These are phyloP conservation scores for Bufo bufo DNA, from an alignment of 2,113 vertebrate genomes.

Conservation along the genomic window DNA sequence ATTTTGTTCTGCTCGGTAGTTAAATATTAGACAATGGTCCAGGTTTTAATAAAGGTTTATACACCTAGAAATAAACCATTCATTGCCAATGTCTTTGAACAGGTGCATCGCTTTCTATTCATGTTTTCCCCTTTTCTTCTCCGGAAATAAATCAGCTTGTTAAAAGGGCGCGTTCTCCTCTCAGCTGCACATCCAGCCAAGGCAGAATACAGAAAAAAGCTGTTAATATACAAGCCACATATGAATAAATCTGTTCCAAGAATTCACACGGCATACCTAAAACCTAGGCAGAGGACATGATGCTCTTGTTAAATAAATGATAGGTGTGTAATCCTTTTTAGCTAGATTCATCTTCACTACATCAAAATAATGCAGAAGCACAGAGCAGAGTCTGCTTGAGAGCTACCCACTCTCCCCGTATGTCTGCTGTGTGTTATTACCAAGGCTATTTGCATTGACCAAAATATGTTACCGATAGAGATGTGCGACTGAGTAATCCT, in stretches of 20 bases:
- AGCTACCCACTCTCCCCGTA: conserved; percentile 27
- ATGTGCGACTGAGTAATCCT: conserved; percentile 31
- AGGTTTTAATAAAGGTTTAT: conserved; percentile 23
- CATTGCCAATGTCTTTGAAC: conserved; percentile 36
- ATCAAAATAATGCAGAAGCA: conserved; percentile 58
- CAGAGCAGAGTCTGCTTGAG: conserved; percentile 40
- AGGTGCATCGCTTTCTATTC: conserved; percentile 51
- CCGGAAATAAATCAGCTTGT: conserved; percentile 59
- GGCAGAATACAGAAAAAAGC: conserved; percentile 45
- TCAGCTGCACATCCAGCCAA: conserved; percentile 43
- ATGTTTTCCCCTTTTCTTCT: conserved; percentile 45
- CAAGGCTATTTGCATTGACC: conserved; percentile 48
- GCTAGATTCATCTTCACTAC: conserved; percentile 59
- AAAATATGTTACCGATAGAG: conserved; percentile 41
- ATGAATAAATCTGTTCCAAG: conserved; percentile 60
- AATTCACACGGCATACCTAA: conserved; percentile 60
- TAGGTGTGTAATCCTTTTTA: conserved; percentile 60
- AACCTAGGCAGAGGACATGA: conserved; percentile 56
- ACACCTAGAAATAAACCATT: conserved; percentile 22
- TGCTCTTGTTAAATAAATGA: conserved; percentile 60
- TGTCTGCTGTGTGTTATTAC: conserved; percentile 39
- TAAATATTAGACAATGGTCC: not conserved
- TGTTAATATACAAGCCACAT: conserved; percentile 60
- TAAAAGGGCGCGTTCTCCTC: conserved; percentile 53
- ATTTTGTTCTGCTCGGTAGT: not conserved